Conservation (phyloP, 1,140 invertebrate genomes). For the Zaprionus capensis region DNA sequence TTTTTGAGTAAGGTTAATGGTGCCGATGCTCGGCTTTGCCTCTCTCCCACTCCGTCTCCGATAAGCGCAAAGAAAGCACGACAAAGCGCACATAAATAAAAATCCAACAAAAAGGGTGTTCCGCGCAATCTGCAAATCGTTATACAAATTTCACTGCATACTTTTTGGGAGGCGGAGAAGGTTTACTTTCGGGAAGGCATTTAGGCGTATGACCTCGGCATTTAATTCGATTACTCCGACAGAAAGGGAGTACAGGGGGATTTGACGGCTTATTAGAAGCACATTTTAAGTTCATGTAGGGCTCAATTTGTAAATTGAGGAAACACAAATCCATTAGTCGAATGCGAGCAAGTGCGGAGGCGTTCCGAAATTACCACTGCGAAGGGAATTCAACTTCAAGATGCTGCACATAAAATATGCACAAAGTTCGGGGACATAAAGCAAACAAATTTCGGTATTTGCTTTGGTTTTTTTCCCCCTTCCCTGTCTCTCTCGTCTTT, state of each 20-base stretch:
- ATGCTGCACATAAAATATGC: constrained; percentile 64
- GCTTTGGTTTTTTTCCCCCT: not conserved
- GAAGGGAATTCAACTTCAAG: constrained; percentile 5
- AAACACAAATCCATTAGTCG: constrained; percentile 67
- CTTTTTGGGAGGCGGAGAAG: constrained; percentile 4
- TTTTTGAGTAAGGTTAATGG: constrained; percentile 56
- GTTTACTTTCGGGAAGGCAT: not conserved
- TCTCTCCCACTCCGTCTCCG: not conserved
- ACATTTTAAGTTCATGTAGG: constrained; percentile 49
- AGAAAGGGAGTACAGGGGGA: not conserved
- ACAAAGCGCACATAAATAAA: constrained; percentile 1
- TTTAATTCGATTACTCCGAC: constrained; percentile 51
- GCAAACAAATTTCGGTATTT: constrained; percentile 32
- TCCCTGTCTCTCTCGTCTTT: constrained; percentile 1
- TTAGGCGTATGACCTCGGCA: constrained; percentile 16
- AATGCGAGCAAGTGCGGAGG: not conserved
- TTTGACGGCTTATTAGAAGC: constrained; percentile 52
- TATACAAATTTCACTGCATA: constrained; percentile 36
- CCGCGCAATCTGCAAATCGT: constrained; percentile 22
- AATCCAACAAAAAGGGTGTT: constrained; percentile 9
- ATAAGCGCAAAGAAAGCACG: constrained; percentile 15
- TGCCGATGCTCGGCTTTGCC: not conserved
- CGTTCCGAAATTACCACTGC: not conserved
- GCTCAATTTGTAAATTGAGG: constrained; percentile 53
- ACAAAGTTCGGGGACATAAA: constrained; percentile 50